Evolutionary conservation across 1,140 invertebrate species (phyloP), one percentile per base, ranked within the genome.

Genomic region (Brachionus rotundiformis): DNA sequence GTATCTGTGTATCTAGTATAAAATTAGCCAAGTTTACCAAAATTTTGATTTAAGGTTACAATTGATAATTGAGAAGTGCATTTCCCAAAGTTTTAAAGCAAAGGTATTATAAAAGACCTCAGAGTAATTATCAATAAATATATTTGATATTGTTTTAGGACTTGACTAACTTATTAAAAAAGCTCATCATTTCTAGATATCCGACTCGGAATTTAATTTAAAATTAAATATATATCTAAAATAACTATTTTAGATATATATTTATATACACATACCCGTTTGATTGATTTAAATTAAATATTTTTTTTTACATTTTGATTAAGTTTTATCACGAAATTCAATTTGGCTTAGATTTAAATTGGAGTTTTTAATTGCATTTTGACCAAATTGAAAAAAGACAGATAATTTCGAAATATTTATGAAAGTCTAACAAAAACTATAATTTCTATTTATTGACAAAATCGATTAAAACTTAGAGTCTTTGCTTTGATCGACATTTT

Each of bases 241-340:
- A 54, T 54, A 54, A 54, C 23, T 54, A 19, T 19, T 39, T 39
- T 39, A 10, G 36, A 39, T 39, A 39, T 2, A 39, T 39, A 39
- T 10, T 10, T 39, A 39, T 1, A 2, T 11, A 39, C n/a, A n/a
- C n/a, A n/a, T n/a, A n/a, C 23, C 47, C 47, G 47, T 54, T 54
- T 54, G 1, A 54, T 8, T 8, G 8, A 54, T 54, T 54, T 54
- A 23, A 54, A 54, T 54, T 19, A 19, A 54, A 7, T 54, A n/a
- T n/a, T n/a, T n/a, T n/a, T n/a, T n/a, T 54, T 8, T 19, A 54
- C 47, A 54, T 54, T 54, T 54, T 54, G 47, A 54, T 54, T 54
- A 19, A 19, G 47, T 2, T 25, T 54, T 54, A 54, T 54, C 47
- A 54, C 19, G 47, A 54, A 54, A 54, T 54, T 54, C 16, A 19